Conservation (phyloP, 2,113 vertebrate species). For the Thunnus thynnus region DNA sequence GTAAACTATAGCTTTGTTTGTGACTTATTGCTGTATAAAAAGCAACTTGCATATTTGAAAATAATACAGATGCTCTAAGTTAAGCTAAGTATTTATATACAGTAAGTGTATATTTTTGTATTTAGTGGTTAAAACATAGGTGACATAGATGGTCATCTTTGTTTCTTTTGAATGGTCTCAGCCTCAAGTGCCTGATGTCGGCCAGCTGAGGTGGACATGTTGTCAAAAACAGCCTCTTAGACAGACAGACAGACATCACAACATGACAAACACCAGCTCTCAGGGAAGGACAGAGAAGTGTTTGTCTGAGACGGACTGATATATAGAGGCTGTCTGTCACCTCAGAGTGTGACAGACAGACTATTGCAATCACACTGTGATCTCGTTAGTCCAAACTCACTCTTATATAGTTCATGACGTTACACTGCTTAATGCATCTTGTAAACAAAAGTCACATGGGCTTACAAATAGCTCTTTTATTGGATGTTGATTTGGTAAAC, state of each 20-base stretch:
- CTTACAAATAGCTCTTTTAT: constrained; percentile 13
- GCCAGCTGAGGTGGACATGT: constrained; percentile 61
- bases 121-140: neutral
- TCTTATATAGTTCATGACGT: constrained; percentile 28
- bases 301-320: constrained; percentile 21
- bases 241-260: constrained; percentile 42
- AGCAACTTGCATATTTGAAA: neutral
- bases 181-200: constrained; percentile 33
- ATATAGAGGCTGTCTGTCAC: constrained; percentile 38
- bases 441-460: constrained; percentile 25
- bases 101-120: neutral
- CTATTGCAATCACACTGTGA: constrained; percentile 31
- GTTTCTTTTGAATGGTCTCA: constrained; percentile 8
- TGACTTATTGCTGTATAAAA: neutral
- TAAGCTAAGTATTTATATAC: neutral
- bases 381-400: constrained; percentile 12
- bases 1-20: neutral
- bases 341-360: constrained; percentile 41
- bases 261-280: constrained; percentile 60
- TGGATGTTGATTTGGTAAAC: constrained; percentile 7
- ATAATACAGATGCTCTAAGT: neutral
- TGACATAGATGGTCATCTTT: neutral
- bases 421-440: constrained; percentile 6
- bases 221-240: constrained; percentile 61
- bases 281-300: constrained; percentile 19